Percentiles rank a stretch among this genome's conserved stretches.
Evolutionary conservation across 2,797 vertebrate species (phyloP).

Genomic region (Lithobates pipiens): DNA sequence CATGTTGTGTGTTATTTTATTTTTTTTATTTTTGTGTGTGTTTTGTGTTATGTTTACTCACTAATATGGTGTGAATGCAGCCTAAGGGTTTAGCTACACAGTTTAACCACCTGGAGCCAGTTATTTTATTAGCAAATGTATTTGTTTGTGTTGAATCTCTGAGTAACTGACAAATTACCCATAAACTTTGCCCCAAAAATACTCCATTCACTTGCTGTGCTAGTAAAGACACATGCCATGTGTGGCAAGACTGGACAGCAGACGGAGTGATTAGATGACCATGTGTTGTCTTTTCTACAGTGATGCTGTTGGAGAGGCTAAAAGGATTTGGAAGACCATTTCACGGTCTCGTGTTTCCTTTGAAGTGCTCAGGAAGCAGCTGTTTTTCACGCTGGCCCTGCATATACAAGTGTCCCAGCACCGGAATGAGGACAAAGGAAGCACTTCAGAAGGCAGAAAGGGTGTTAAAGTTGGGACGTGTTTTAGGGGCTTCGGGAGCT

Average conservation of each 20-base stretch:
- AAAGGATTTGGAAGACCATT: neutral
- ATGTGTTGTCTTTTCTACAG: neutral
- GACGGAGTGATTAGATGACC: neutral
- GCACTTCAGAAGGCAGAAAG: neutral
- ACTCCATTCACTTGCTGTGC: neutral
- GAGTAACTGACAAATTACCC: neutral
- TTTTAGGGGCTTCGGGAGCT: neutral
- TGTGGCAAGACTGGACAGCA: neutral
- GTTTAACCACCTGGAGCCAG: too few species aligned
- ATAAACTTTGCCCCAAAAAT: neutral
- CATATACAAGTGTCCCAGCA: neutral
- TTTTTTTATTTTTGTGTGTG: too few species aligned
- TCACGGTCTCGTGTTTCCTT: slow-evolving; percentile 14
- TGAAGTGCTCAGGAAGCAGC: slow-evolving; percentile 4
- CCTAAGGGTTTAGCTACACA: neutral
- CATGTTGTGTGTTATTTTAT: too few species aligned
- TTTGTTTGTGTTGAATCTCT: too few species aligned
- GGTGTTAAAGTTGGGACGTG: neutral
- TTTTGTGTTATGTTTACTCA: too few species aligned
- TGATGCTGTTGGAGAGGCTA: neutral
- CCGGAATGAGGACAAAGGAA: neutral
- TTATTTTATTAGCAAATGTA: neutral
- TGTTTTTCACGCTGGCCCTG: neutral
- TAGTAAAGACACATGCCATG: neutral
- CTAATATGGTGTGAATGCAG: too few species aligned